phyloP scores from a whole-genome alignment of 2,888 invertebrate genomes.

The Anoncus sp. region DNA sequence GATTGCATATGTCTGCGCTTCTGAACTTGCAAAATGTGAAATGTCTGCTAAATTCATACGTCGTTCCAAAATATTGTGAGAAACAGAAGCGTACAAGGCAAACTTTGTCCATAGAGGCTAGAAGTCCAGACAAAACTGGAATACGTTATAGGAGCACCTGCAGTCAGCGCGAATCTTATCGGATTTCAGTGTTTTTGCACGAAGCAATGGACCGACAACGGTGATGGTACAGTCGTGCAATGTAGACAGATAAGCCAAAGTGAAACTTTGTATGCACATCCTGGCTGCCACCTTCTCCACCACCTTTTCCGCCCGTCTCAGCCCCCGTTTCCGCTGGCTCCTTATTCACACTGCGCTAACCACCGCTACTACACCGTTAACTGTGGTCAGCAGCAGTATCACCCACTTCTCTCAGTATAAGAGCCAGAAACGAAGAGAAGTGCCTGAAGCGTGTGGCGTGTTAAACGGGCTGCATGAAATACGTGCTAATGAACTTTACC shows the following conservation, averaged over 20 bases:
- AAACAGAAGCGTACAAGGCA: constrained; percentile 1
- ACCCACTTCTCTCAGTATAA: not conserved
- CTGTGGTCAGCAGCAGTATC: constrained; percentile 49
- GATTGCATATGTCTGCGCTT: not conserved
- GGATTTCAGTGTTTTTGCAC: constrained; percentile 56
- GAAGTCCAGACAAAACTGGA: constrained; percentile 2
- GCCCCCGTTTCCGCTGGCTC: constrained; percentile 44
- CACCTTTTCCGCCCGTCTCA: constrained; percentile 44
- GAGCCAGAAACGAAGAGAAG: constrained; percentile 29
- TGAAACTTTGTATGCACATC: constrained; percentile 68
- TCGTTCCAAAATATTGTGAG: constrained; percentile 9
- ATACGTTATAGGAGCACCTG: constrained; percentile 21
- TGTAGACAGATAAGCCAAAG: constrained; percentile 68
- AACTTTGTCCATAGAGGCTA: constrained; percentile 11
- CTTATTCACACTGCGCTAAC: constrained; percentile 49
- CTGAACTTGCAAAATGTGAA: not conserved
- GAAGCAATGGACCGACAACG: constrained; percentile 41
- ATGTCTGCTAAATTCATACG: not conserved
- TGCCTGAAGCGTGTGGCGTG: constrained; percentile 27
- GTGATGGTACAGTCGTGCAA: constrained; percentile 38
- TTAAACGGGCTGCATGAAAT: constrained; percentile 56
- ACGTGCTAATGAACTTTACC: constrained; percentile 57
- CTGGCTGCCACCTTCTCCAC: constrained; percentile 30
- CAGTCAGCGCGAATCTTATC: constrained; percentile 59
- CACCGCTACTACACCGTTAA: constrained; percentile 40